Base-by-base conservation (phyloP, 2,888 invertebrate genomes). In the Odontomyia ornata region DNA sequence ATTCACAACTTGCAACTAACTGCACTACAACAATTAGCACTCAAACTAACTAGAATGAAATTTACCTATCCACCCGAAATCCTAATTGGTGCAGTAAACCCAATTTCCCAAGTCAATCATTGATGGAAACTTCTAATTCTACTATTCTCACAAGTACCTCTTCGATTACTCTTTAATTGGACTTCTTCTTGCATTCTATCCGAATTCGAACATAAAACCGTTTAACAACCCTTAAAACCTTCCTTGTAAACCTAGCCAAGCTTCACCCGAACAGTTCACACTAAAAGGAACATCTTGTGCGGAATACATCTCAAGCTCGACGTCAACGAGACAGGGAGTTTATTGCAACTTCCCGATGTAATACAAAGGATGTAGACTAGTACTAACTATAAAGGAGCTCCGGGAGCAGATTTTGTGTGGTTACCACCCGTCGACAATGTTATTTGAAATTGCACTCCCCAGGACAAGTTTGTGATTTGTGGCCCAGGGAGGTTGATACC, bases 131-230 rank as follows among this genome's bases (percentile, higher is more conserved):
- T 64, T 64, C 28, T n/a, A n/a, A 28, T 64, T 64, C 5, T 9
- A 28, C 64, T 13, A 28, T 64, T 64, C n/a, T n/a, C 28, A 64
- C n/a, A 28, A n/a, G 64, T n/a, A 15, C 36, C 21, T 9, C 46
- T 21, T 25, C 69, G 69, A 47, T 69, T 47, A 25, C 18, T 5
- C 46, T 69, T 65, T 46, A 69, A 69, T 69, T 69, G 69, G 23
- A 69, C 47, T 46, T 69, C 47, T 47, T 25, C 47, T 5, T 47
- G 7, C 47, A 28, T 64, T 64, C n/a, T 11, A 43, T 47, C 43
- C 47, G 69, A 47, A 69, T 69, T 11, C 62, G 15, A 62, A 62
- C 62, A 62, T 62, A 62, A 62, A 62, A 62, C 27, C 62, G 28
- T 62, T 62, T 62, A 27, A 62, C 62, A 27, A 62, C 28, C 2